Evolutionary conservation across 2,113 vertebrate genomes (phyloP).

Genomic region (Eretmochelys imbricata): DNA sequence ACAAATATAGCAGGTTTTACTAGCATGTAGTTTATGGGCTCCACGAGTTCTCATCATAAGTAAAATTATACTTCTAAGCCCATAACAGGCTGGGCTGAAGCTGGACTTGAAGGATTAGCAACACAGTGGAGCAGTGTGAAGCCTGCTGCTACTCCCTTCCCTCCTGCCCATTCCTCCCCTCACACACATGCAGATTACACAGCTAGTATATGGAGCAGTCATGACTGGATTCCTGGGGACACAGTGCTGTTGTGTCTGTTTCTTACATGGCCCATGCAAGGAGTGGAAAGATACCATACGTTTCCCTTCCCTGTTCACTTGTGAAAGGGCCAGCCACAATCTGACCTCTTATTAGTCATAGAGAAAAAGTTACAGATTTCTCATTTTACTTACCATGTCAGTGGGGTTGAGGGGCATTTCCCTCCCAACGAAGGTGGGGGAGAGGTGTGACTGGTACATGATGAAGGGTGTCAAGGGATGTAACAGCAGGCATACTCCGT

Average conservation of each 20-base stretch:
- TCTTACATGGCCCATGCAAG: not conserved
- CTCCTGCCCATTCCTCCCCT: not conserved
- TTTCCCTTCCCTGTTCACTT: not conserved
- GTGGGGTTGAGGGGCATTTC: not conserved
- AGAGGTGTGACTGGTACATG: not conserved
- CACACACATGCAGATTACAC: not conserved
- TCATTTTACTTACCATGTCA: not conserved
- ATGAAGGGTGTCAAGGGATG: not conserved
- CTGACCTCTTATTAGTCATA: not conserved
- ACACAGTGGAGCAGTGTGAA: not conserved
- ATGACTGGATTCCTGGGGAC: not conserved
- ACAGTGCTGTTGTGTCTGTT: not conserved
- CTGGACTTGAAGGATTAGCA: not conserved
- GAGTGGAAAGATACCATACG: not conserved
- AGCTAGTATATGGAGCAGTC: not conserved
- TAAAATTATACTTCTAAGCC: not conserved
- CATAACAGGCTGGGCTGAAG: not conserved
- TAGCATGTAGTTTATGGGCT: not conserved
- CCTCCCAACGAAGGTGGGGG: not conserved
- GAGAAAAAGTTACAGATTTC: not conserved
- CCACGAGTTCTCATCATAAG: constrained; percentile 24
- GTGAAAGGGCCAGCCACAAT: not conserved
- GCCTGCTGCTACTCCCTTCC: not conserved
- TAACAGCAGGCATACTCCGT: not conserved
- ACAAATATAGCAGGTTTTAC: constrained; percentile 4